Conservation (phyloP, 2,888 invertebrate genomes). For the Cheilosia pagana region DNA sequence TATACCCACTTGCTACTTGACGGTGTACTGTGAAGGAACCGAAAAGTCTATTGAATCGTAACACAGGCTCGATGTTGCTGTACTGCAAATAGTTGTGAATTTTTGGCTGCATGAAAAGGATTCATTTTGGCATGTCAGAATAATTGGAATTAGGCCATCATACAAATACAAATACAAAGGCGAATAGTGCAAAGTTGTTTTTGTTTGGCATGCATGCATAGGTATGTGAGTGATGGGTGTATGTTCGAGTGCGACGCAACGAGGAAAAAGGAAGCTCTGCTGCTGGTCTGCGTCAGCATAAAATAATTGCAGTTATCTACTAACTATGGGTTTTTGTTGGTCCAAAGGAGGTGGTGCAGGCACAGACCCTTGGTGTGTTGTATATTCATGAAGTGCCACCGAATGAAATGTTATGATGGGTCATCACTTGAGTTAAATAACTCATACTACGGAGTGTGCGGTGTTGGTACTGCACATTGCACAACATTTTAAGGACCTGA, state of each 20-base stretch:
- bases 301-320: conserved; percentile 62
- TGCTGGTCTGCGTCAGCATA: conserved; percentile 56
- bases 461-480: conserved; percentile 27
- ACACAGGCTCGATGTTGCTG: conserved; percentile 32
- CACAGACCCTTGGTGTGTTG: conserved; percentile 6
- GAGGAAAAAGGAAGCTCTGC: conserved; percentile 36
- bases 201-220: conserved; percentile 35
- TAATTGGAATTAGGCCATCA: conserved; percentile 73
- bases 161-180: conserved; percentile 36
- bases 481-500: too few species aligned
- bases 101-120: conserved; percentile 55
- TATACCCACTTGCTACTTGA: not conserved
- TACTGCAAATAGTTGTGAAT: conserved; percentile 1
- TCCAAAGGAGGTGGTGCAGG: not conserved
- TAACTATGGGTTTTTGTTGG: conserved; percentile 24
- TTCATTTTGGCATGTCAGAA: conserved; percentile 72
- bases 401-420: conserved; percentile 72
- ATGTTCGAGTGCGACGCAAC: not conserved
- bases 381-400: conserved; percentile 62
- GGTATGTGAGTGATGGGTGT: not conserved
- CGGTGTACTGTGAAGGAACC: not conserved
- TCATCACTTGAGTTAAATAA: conserved; percentile 72
- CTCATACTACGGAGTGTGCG: conserved; percentile 30
- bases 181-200: conserved; percentile 53
- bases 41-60: conserved; percentile 67